Evolutionary conservation across 92 coral and sea anemone species (phyloP).

Genomic region (Zoanthus gigantus): DNA sequence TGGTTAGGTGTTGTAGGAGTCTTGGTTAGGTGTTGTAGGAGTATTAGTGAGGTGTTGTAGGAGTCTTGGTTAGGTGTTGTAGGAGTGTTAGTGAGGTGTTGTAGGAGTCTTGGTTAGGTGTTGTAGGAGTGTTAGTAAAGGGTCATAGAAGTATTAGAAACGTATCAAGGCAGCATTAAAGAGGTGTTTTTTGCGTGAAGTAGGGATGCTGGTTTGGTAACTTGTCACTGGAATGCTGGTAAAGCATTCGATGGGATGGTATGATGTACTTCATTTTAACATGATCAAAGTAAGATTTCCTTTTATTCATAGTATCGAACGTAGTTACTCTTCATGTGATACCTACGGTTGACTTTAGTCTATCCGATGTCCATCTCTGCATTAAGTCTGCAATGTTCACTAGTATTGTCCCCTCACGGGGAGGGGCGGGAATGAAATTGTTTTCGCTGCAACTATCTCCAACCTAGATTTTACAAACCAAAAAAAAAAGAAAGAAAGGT

Average conservation of each 20-base stretch:
- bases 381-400: slow-evolving; percentile 88
- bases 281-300: background rate
- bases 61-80: background rate
- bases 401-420: slow-evolving; percentile 73
- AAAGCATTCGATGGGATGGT: too few relatives aligned
- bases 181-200: too few relatives aligned
- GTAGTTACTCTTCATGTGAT: background rate
- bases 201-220: too few relatives aligned
- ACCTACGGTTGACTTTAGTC: slow-evolving; percentile 84
- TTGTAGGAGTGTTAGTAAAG: background rate
- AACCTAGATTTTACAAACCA: background rate
- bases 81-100: background rate
- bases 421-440: slow-evolving; percentile 76
- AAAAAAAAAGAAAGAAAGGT: background rate
- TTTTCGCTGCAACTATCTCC: background rate
- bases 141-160: background rate
- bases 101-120: background rate
- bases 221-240: too few relatives aligned
- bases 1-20: background rate
- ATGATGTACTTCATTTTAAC: too few relatives aligned
- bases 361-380: slow-evolving; percentile 91
- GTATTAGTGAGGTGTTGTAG: background rate
- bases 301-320: background rate
- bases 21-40: background rate
- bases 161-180: background rate